Evolutionary conservation across 2,797 vertebrate genomes (phyloP).

Genomic region (Rhincodon typus): DNA sequence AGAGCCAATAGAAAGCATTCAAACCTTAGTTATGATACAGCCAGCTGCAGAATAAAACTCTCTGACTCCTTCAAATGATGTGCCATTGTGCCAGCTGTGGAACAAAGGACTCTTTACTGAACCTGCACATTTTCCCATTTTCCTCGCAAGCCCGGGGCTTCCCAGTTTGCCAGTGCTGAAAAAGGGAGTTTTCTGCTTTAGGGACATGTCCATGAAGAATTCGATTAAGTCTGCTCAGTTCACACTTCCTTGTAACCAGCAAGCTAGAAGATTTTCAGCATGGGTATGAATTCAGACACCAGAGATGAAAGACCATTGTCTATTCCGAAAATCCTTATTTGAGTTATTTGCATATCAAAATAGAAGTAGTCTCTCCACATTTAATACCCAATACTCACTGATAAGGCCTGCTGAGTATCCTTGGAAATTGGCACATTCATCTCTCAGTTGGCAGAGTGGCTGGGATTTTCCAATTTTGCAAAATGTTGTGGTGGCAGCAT

Average conservation of each 20-base stretch:
- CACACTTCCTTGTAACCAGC: neutral
- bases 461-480: neutral
- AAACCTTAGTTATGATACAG: neutral
- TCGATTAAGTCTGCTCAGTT: neutral
- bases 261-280: neutral
- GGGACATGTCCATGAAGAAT: neutral
- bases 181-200: neutral
- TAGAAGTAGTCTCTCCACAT: neutral
- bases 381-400: neutral
- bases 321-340: neutral
- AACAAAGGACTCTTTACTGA: neutral
- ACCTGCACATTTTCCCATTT: neutral
- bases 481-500: too few species aligned
- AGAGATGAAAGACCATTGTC: neutral
- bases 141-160: neutral
- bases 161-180: neutral
- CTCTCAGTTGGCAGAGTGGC: neutral
- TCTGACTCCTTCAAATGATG: neutral
- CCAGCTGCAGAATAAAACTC: neutral
- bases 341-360: neutral
- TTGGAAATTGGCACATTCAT: neutral
- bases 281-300: neutral
- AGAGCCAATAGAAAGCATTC: neutral
- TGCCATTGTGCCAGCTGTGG: neutral
- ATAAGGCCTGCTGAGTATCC: too few species aligned